These are phyloP conservation scores for Staurois parvus DNA, from an alignment of 2,797 vertebrate genomes.

Conservation along the genomic window DNA sequence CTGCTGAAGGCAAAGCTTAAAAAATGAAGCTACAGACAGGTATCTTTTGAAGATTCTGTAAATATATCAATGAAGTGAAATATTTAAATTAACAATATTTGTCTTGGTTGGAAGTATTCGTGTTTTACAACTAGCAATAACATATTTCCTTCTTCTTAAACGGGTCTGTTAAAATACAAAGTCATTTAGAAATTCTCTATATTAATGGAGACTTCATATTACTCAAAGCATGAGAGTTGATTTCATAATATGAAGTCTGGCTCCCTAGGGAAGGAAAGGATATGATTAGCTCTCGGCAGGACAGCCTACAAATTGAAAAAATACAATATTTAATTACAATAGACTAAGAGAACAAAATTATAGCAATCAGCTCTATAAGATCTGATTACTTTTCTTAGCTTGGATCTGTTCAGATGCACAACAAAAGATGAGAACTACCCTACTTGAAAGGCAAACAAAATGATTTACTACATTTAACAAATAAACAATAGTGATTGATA, in stretches of 20 bases:
- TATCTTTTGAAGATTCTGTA: background rate
- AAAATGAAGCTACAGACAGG: background rate
- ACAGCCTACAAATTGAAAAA: slow-evolving; percentile 46
- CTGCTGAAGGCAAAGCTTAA: background rate
- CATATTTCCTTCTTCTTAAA: slow-evolving; percentile 16
- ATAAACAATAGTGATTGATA: background rate
- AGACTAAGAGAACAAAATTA: slow-evolving; percentile 35
- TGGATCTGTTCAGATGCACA: background rate
- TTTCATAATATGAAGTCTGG: slow-evolving; percentile 51
- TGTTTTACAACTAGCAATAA: slow-evolving; percentile 47
- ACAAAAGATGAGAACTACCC: background rate
- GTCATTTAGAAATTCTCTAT: slow-evolving; percentile 45
- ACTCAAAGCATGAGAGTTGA: slow-evolving; percentile 37
- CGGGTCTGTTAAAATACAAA: slow-evolving; percentile 27
- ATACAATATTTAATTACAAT: slow-evolving; percentile 55
- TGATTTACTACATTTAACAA: background rate
- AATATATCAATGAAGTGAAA: slow-evolving; percentile 37
- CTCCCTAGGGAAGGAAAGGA: slow-evolving; percentile 40
- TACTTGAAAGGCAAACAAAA: slow-evolving; percentile 14
- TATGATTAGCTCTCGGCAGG: slow-evolving; percentile 53
- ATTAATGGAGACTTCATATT: slow-evolving; percentile 55
- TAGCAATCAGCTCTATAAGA: slow-evolving; percentile 38
- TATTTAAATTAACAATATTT: background rate
- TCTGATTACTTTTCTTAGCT: slow-evolving; percentile 33
- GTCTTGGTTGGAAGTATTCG: slow-evolving; percentile 33